These are phyloP conservation scores for Sinonovacula constricta DNA, from an alignment of 1,140 invertebrate genomes.

Conservation along the genomic window DNA sequence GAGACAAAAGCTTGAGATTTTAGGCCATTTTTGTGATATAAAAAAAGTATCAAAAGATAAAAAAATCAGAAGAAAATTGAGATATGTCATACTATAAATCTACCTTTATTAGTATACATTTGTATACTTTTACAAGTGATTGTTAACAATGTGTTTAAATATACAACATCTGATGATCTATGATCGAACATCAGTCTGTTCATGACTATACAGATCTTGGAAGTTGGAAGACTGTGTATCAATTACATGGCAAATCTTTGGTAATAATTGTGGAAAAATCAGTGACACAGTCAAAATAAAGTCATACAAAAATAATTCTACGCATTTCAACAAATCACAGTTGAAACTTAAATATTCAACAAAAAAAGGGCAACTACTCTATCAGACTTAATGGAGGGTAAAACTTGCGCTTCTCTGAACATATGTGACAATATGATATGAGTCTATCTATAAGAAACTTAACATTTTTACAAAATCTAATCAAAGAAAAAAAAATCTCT, in stretches of 20 bases:
- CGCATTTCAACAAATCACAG: neutral
- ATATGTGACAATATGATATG: neutral
- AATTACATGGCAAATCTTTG: conserved; percentile 22
- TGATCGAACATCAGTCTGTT: neutral
- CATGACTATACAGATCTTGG: neutral
- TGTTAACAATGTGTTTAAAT: neutral
- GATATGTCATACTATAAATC: neutral
- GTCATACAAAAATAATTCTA: neutral
- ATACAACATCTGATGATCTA: conserved; percentile 17
- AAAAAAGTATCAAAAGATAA: no score
- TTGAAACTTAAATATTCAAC: neutral
- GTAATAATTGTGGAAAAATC: no score
- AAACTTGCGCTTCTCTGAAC: neutral
- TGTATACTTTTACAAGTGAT: neutral
- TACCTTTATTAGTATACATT: neutral
- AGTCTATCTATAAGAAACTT: no score
- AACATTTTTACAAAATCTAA: no score
- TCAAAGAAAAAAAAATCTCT: no score
- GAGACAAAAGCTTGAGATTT: no score
- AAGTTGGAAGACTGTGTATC: conserved; percentile 11
- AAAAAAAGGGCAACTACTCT: neutral
- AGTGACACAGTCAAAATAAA: no score
- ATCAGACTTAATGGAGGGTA: neutral
- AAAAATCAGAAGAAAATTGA: neutral
- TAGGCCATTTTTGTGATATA: no score